Percentiles rank a stretch among this genome's conserved stretches.
Conservation (phyloP, 2,888 invertebrate species). For the Diachrysia chrysitis region DNA sequence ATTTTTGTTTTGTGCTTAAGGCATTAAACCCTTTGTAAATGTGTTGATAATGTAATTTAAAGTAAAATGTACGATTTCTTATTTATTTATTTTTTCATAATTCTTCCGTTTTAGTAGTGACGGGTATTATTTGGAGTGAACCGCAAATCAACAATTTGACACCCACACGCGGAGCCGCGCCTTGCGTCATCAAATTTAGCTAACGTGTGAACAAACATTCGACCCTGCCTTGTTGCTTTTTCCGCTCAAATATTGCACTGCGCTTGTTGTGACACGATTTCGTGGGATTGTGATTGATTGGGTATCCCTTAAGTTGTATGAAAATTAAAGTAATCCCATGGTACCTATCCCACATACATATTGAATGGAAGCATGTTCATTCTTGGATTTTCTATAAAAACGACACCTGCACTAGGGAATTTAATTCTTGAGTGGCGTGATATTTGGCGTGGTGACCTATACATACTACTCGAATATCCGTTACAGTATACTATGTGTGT, state of each 20-base stretch:
- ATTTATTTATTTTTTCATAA: too few species aligned
- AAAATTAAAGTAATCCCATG: neutral
- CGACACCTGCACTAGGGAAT: too few species aligned
- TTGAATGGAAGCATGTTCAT: neutral
- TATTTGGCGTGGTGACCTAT: too few species aligned
- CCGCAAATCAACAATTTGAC: conserved; percentile 84
- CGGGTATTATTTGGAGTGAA: conserved; percentile 72
- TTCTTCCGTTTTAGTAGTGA: conserved; percentile 67
- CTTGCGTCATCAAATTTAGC: conserved; percentile 88
- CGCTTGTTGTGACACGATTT: conserved; percentile 61
- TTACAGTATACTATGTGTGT: too few species aligned
- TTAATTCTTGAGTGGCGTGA: too few species aligned
- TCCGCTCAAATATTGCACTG: conserved; percentile 82
- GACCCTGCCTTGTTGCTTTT: conserved; percentile 83
- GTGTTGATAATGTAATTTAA: too few species aligned
- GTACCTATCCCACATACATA: neutral
- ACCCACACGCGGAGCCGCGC: conserved; percentile 81
- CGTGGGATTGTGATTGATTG: conserved; percentile 60
- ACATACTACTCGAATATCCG: too few species aligned
- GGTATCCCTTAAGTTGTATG: conserved; percentile 21
- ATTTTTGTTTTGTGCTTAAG: too few species aligned
- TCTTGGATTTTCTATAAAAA: too few species aligned
- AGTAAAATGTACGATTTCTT: too few species aligned
- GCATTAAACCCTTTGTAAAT: too few species aligned
- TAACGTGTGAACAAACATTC: conserved; percentile 86